Conservation (phyloP, 2,113 vertebrate genomes). For the Ondatra zibethicus region DNA sequence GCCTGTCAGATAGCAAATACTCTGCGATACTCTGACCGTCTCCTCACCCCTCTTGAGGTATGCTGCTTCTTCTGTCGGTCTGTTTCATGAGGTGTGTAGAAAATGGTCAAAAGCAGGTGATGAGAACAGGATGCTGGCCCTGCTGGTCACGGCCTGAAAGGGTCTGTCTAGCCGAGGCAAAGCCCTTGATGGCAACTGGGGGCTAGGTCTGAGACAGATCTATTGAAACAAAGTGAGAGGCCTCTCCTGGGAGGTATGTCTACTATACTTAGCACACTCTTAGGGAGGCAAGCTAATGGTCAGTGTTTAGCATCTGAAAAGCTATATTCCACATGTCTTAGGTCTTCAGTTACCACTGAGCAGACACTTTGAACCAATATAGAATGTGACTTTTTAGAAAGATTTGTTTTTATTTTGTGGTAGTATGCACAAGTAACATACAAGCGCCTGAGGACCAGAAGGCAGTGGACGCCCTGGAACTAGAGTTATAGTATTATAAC, state of each 20-base stretch:
- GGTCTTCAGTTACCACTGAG: conserved; percentile 15
- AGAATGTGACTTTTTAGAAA: neutral
- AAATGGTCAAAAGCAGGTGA: neutral
- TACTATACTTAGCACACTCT: neutral
- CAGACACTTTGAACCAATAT: neutral
- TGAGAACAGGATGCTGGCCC: neutral
- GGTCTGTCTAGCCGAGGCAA: neutral
- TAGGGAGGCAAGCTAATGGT: neutral
- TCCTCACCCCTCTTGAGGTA: neutral
- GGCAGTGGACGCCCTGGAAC: neutral
- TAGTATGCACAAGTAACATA: neutral
- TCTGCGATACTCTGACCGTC: neutral
- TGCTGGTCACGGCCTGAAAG: neutral
- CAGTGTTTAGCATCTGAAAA: conserved; percentile 3
- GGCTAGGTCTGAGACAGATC: accelerated
- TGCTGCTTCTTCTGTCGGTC: neutral
- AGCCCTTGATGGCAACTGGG: neutral
- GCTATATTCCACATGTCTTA: neutral
- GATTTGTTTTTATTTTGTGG: neutral
- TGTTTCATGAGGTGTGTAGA: neutral
- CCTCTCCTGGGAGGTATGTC: neutral
- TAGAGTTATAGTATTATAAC: neutral
- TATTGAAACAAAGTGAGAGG: neutral
- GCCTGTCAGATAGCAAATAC: neutral
- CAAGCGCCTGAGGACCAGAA: neutral